These are phyloP conservation scores for Alentia gelatinosa DNA, from an alignment of 2,888 invertebrate genomes.

Conservation along the genomic window DNA sequence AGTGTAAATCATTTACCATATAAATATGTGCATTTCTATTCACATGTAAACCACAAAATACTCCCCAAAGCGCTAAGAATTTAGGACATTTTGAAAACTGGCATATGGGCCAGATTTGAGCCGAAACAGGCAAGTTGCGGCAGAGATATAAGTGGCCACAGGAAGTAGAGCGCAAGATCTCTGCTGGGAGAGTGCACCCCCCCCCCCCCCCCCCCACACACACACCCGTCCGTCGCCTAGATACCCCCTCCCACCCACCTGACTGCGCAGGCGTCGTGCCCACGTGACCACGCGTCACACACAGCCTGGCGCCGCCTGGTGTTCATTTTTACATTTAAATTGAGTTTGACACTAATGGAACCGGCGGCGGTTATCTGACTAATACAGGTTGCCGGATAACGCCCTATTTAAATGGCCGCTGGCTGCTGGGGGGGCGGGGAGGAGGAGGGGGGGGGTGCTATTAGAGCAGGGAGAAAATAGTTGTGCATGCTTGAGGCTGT, in stretches of 20 bases:
- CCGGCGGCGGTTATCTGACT: neutral
- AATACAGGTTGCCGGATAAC: neutral
- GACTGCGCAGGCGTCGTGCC: neutral
- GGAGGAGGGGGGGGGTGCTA: too few relatives aligned
- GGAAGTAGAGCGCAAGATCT: too few relatives aligned
- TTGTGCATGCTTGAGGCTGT: too few relatives aligned
- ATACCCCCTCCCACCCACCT: neutral
- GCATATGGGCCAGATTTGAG: too few relatives aligned
- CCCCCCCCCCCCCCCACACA: neutral
- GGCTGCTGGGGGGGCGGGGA: too few relatives aligned
- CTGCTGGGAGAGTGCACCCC: too few relatives aligned
- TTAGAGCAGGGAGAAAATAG: too few relatives aligned
- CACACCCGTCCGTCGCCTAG: neutral
- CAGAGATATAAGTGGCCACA: too few relatives aligned
- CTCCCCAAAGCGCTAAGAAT: neutral
- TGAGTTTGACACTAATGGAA: conserved; percentile 46
- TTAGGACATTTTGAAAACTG: too few relatives aligned
- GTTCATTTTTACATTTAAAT: conserved; percentile 51
- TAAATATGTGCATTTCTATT: neutral
- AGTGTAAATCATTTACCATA: too few relatives aligned
- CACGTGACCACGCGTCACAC: neutral
- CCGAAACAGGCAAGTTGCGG: too few relatives aligned
- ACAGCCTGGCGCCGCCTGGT: neutral
- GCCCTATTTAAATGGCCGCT: neutral
- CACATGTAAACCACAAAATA: neutral